Evolutionary conservation across 2,113 vertebrate species (phyloP).

Genomic region (Campylomormyrus tamandua): DNA sequence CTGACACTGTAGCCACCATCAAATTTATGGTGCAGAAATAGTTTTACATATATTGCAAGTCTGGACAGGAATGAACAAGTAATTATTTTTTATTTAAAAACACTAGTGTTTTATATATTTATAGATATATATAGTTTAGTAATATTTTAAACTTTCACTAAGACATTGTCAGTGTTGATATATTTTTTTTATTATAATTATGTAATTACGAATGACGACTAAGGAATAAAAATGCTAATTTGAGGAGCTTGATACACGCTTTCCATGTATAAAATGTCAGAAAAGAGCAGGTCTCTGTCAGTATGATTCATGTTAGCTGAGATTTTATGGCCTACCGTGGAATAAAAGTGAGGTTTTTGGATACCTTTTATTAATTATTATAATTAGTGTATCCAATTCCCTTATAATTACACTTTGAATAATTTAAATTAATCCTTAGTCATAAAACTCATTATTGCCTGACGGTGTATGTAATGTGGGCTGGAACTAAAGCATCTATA

Average conservation of each 20-base stretch:
- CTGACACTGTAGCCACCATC: not conserved
- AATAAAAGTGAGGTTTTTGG: not conserved
- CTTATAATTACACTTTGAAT: conserved; percentile 5
- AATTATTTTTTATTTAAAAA: not conserved
- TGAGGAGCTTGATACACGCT: not conserved
- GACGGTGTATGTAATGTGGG: not conserved
- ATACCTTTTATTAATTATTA: not conserved
- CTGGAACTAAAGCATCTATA: not conserved
- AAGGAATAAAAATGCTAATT: not conserved
- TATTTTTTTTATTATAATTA: not conserved
- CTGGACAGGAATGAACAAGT: not conserved
- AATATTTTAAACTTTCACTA: not conserved
- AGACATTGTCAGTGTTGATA: not conserved
- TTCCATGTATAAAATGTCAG: not conserved
- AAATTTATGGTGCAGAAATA: not conserved
- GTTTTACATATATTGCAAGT: not conserved
- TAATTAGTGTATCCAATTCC: not conserved
- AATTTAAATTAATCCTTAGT: not conserved
- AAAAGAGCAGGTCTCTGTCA: not conserved
- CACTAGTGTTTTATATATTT: not conserved
- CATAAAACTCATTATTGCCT: not conserved
- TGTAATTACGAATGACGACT: not conserved
- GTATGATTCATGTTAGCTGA: not conserved
- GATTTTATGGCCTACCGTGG: not conserved
- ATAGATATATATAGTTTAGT: not conserved